phyloP scores from a whole-genome alignment of 2,113 vertebrate genomes.

The Dicerorhinus sumatrensis region DNA sequence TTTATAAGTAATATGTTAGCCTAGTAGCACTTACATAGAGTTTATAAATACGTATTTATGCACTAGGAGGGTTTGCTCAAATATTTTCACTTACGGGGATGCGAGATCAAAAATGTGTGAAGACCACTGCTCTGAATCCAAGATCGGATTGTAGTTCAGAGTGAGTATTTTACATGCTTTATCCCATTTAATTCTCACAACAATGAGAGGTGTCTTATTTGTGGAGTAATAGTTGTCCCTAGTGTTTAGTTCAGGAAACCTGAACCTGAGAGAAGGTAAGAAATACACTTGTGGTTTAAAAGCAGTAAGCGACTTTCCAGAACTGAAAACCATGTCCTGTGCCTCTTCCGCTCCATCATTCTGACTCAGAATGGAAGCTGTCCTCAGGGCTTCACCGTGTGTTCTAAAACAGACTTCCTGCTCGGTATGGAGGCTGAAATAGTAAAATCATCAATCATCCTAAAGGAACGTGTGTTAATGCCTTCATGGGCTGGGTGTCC shows the following conservation, averaged over 20 bases:
- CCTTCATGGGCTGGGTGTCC: neutral
- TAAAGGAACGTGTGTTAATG: too few relatives aligned
- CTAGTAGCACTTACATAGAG: fast-evolving
- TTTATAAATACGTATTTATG: neutral
- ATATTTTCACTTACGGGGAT: neutral
- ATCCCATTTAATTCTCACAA: neutral
- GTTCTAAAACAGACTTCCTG: neutral
- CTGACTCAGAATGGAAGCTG: neutral
- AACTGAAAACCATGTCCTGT: neutral
- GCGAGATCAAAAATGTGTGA: neutral
- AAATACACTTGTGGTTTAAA: neutral
- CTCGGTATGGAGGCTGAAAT: fast-evolving
- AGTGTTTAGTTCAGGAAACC: neutral
- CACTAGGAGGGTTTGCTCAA: neutral
- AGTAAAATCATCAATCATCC: neutral
- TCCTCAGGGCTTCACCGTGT: neutral
- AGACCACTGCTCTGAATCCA: neutral
- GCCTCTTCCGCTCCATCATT: fast-evolving
- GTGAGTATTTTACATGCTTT: neutral
- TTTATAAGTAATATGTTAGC: neutral
- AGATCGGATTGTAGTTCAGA: too few relatives aligned
- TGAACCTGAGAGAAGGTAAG: neutral
- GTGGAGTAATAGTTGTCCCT: too few relatives aligned
- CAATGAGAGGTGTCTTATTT: too few relatives aligned
- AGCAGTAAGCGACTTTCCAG: neutral